Base-by-base conservation (phyloP, 2,797 vertebrate species). In the Etheostoma perlongum region DNA sequence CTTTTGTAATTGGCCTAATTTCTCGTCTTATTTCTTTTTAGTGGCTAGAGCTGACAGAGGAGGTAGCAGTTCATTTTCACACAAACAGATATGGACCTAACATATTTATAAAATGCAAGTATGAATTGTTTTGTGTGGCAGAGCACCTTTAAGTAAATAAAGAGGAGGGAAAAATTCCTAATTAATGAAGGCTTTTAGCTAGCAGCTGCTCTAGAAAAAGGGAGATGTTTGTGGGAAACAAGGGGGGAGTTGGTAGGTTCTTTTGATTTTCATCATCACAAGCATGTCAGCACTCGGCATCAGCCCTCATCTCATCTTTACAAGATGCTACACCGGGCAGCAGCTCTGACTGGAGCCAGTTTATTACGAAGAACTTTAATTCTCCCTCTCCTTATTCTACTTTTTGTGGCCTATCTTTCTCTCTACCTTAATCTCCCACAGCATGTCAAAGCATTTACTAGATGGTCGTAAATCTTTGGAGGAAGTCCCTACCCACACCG, bases 121-220 rank as follows among this genome's bases (percentile, higher is more conserved):
- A 30, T 30, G 30, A 30, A 30, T 30, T 5, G 30, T 30, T 30
- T 30, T 30, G 30, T 30, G 30, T 30, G 30, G 30, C 30, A 30
- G 30, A 30, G 30, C 30, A 30, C 30, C 5, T 30, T 30, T 30
- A 90, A 90, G 87, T 85, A 92, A 93, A 91, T 91, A 83, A 93
- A 89, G 81, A 86, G 78, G 79, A 86, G 78, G 79, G 85, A 87
- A 86, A 72, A 88, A 83, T 89, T 92, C 54, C 74, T 88, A 90
- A 94, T 92, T 90, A 93, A 92, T 74, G 88, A 91, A 91, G 87
- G 90, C 90, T 88, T 92, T 92, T 86, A 87, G 82, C 91, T 86
- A 89, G 93, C 78, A 82, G 89, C 91, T 92, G 92, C 72, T 62
- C 54, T 46, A 79, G 67, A 72, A 36, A 75, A 69, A 74, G 60